Evolutionary conservation across 1,140 invertebrate genomes (phyloP).

Genomic region (Bombus soroeensis): DNA sequence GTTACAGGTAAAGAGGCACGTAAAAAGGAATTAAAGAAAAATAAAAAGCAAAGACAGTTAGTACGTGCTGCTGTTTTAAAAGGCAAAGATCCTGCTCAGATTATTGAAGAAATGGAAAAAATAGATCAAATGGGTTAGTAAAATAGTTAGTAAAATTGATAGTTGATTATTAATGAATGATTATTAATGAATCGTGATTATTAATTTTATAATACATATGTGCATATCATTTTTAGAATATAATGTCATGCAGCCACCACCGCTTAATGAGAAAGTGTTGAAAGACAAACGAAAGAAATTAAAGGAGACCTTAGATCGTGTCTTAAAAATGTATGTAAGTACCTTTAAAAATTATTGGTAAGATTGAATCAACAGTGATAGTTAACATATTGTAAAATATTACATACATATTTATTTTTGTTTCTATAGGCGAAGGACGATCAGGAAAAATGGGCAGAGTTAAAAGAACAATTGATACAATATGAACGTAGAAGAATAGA

Average conservation of each 20-base stretch:
- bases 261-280: slow-evolving; percentile 97
- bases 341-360: slow-evolving; percentile 67
- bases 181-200: background rate
- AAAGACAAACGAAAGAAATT: slow-evolving; percentile 98
- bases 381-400: slow-evolving; percentile 16
- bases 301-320: slow-evolving; percentile 96
- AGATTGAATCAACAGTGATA: slow-evolving; percentile 28
- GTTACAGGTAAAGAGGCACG: slow-evolving; percentile 96
- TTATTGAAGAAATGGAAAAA: slow-evolving; percentile 97
- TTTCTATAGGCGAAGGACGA: slow-evolving; percentile 95
- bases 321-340: slow-evolving; percentile 98
- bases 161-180: too few relatives aligned
- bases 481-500: slow-evolving; percentile 95
- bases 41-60: slow-evolving; percentile 97
- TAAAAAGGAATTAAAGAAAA: slow-evolving; percentile 99
- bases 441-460: slow-evolving; percentile 94
- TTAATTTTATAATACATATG: slow-evolving; percentile 14
- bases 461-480: slow-evolving; percentile 95
- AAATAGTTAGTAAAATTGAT: too few relatives aligned
- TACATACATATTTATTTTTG: slow-evolving; percentile 31
- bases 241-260: slow-evolving; percentile 96
- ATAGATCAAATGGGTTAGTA: slow-evolving; percentile 97
- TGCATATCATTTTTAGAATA: slow-evolving; percentile 88
- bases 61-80: slow-evolving; percentile 98
- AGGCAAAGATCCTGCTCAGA: slow-evolving; percentile 97